A percentile compares a stretch with the other conserved stretches of the same genome.
Evolutionary conservation across 92 coral and sea anemone species (phyloP).

Genomic region (Heteractis magnifica): DNA sequence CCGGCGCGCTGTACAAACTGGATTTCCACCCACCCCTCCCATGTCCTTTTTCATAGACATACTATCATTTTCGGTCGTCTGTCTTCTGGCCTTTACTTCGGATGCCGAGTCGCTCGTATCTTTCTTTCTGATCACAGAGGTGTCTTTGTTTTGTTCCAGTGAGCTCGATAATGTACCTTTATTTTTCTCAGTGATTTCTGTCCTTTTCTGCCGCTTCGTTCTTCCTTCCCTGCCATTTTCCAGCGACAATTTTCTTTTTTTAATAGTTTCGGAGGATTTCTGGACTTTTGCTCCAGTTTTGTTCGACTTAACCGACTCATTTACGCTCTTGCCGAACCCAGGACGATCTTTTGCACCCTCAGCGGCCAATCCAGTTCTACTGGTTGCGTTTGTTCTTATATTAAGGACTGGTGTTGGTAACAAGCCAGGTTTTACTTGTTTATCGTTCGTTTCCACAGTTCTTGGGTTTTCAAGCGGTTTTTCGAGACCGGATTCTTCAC

Average conservation of each 20-base stretch:
- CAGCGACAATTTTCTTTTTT: neutral
- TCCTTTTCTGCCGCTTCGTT: neutral
- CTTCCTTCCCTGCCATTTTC: neutral
- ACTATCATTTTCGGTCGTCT: neutral
- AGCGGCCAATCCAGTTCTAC: neutral
- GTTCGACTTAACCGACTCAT: neutral
- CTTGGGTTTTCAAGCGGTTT: neutral
- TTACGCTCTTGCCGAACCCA: neutral
- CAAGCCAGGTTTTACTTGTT: constrained; percentile 12
- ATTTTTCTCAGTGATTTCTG: neutral
- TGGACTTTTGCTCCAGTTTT: neutral
- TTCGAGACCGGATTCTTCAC: too few relatives aligned
- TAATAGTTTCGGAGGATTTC: neutral
- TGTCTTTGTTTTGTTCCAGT: neutral
- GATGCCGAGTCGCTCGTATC: neutral
- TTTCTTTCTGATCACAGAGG: neutral
- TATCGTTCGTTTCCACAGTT: neutral
- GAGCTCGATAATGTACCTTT: neutral
- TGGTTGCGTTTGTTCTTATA: neutral
- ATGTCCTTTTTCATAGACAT: neutral
- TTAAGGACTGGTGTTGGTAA: constrained; percentile 24
- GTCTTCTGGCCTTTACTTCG: neutral
- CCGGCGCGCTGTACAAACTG: constrained; percentile 17
- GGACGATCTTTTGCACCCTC: neutral
- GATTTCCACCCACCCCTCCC: neutral